Evolutionary conservation across 2,888 invertebrate species (phyloP), one percentile per base, ranked within the genome.

Genomic region (Vesta saturnalis): DNA sequence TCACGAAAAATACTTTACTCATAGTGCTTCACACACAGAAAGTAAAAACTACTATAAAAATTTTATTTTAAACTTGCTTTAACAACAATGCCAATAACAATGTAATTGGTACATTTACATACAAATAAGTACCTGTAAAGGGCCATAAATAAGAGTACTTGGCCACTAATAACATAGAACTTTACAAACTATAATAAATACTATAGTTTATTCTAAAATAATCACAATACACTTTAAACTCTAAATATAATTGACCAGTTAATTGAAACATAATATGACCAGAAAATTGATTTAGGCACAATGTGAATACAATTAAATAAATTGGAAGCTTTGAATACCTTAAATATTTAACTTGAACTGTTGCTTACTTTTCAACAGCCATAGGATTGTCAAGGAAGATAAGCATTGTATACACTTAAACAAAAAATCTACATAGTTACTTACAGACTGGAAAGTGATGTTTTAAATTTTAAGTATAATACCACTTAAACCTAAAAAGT

Each of bases 141-240:
- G 23, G 23, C 23, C 23, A 3, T 23, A 5, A 23, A 23, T 23
- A 3, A 23, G 4, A 23, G 4, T 8, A 5, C 8, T 3, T 43
- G 43, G 10, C 14, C 43, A 43, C 15, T 18, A 49, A 15, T 14
- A 49, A 49, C 49, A 49, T 18, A 49, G 15, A 49, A 12, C 15
- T 49, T 49, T 18, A 15, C 57, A 35, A 60, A 60, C 14, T 60
- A 58, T 18, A 60, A 65, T 60, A 59, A 64, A 65, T 60, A 65
- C 60, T 49, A 63, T 23, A 22, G 18, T 59, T 55, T 59, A 60
- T 15, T 43, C 23, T 39, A 64, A 63, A 61, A 67, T 22, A 61
- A 67, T 67, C 67, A 67, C 67, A 60, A 66, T 60, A 66, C 46
- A 62, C 19, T 19, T 56, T 55, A 55, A 6, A 30, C 30, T 30